Conservation (phyloP, 2,888 invertebrate species). For the Allygus modestus region DNA sequence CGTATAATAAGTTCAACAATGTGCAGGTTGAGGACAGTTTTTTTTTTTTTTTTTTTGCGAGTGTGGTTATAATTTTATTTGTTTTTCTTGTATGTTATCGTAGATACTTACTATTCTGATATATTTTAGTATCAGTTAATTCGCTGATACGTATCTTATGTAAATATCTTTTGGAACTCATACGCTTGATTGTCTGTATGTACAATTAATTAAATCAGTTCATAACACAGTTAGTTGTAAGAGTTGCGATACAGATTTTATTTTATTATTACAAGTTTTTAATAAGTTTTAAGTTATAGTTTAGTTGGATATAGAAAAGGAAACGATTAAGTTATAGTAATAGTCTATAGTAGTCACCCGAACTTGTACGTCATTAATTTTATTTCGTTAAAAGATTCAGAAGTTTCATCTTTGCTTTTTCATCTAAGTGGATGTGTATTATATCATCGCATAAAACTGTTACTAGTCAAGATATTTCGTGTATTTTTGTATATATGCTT, state of each 20-base stretch:
- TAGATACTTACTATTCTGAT: background rate
- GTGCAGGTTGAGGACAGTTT: background rate
- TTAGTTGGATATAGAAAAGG: background rate
- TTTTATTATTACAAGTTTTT: background rate
- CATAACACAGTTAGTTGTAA: slow-evolving; percentile 4
- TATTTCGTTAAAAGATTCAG: background rate
- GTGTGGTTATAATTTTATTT: background rate
- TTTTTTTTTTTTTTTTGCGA: background rate
- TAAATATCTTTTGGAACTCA: slow-evolving; percentile 19
- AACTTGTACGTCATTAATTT: background rate
- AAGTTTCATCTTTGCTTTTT: background rate
- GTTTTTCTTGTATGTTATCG: background rate
- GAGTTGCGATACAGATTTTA: background rate
- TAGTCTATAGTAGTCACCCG: background rate
- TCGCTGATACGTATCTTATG: background rate
- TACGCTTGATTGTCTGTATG: slow-evolving; percentile 7
- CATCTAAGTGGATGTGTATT: background rate
- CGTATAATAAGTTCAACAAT: background rate
- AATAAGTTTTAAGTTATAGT: background rate
- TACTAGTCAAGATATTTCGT: slow-evolving; percentile 8
- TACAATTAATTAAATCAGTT: slow-evolving; percentile 7
- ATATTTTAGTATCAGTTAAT: too few species aligned
- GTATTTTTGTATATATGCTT: slow-evolving; percentile 22
- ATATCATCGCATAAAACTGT: background rate
- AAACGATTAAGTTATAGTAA: background rate